phyloP scores from a whole-genome alignment of 1,140 invertebrate genomes.

The Anastrepha obliqua region DNA sequence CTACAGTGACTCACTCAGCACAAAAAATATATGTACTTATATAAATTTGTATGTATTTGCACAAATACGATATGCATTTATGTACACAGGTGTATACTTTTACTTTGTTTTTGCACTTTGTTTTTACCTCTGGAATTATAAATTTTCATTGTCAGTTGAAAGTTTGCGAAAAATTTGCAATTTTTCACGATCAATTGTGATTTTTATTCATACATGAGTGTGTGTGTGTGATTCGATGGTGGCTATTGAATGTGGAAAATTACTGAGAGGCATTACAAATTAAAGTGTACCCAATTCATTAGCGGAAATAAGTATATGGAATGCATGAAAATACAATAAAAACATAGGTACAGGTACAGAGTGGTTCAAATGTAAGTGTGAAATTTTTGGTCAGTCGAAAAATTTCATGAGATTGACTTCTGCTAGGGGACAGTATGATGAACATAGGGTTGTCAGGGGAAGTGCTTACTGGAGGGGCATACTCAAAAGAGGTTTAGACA shows the following conservation, averaged over 20 bases:
- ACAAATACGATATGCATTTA: not conserved
- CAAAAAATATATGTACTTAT: not conserved
- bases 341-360: too few species aligned
- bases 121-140: not conserved
- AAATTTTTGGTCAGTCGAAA: too few species aligned
- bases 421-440: too few species aligned
- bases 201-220: not conserved
- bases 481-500: too few species aligned
- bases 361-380: too few species aligned
- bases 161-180: not conserved
- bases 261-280: not conserved
- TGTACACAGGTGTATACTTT: not conserved
- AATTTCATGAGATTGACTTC: too few species aligned
- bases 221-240: not conserved
- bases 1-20: not conserved
- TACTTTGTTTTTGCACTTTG: not conserved
- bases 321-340: too few species aligned
- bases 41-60: not conserved
- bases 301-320: too few species aligned
- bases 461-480: too few species aligned
- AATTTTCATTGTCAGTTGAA: conserved; percentile 17
- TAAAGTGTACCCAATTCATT: not conserved
- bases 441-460: too few species aligned
- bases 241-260: not conserved
- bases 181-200: not conserved